A percentile compares a stretch with the other conserved stretches of the same genome.
Conservation (phyloP, 2,888 invertebrate species). For the Fragum fragum region DNA sequence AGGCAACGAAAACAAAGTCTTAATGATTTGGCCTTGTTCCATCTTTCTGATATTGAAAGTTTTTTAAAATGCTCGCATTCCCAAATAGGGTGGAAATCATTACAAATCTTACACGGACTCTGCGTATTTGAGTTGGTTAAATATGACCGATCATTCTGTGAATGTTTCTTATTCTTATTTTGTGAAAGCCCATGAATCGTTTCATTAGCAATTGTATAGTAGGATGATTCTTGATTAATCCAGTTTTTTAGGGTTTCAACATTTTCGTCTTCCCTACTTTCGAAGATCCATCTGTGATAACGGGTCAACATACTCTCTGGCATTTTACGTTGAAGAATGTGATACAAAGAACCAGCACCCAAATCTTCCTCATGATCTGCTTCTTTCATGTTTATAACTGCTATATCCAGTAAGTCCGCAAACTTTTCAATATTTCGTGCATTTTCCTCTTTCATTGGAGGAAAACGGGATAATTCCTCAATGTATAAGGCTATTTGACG, state of each 20-base stretch:
- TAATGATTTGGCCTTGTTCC: constrained; percentile 37
- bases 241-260: constrained; percentile 5
- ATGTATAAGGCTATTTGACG: constrained; percentile 5
- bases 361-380: constrained; percentile 17
- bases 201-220: no score
- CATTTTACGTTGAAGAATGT: constrained; percentile 18
- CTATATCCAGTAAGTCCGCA: constrained; percentile 1
- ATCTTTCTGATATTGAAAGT: constrained; percentile 19
- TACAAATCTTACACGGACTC: constrained; percentile 31
- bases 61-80: constrained; percentile 29
- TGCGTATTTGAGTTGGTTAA: background rate
- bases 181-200: no score
- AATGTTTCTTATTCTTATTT: no score
- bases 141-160: background rate
- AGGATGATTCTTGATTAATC: no score
- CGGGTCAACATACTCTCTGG: constrained; percentile 41
- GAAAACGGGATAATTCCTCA: constrained; percentile 1
- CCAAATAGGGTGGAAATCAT: constrained; percentile 36
- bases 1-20: constrained; percentile 46
- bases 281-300: constrained; percentile 45
- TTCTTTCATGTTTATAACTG: constrained; percentile 14
- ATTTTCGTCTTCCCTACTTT: constrained; percentile 27
- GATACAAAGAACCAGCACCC: background rate
- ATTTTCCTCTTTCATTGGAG: constrained; percentile 9
- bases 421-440: background rate